These are phyloP conservation scores for Chrysina gloriosa DNA, from an alignment of 2,888 invertebrate species.

Conservation along the genomic window DNA sequence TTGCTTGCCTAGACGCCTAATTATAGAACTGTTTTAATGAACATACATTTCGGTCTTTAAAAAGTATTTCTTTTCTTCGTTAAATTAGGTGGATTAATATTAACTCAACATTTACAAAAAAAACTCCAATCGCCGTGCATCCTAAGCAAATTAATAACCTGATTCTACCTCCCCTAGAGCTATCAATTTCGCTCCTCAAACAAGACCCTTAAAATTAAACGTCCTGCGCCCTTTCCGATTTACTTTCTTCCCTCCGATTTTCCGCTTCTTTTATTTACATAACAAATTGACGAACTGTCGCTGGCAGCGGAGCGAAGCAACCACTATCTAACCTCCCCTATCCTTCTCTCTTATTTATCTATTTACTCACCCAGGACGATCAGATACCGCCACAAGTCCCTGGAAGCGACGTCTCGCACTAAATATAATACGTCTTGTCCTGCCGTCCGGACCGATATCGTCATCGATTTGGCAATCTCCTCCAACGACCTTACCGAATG, in stretches of 20 bases:
- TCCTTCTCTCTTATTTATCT: slow-evolving; percentile 23
- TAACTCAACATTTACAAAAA: no score
- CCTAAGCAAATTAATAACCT: no score
- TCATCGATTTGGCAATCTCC: slow-evolving; percentile 71
- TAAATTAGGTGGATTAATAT: no score
- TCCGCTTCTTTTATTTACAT: background rate
- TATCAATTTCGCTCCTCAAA: background rate
- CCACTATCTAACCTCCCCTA: background rate
- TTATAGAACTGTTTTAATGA: no score
- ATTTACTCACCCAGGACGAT: slow-evolving; percentile 70
- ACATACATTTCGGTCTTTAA: no score
- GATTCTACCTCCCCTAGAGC: background rate
- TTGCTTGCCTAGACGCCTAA: no score
- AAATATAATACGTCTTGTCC: slow-evolving; percentile 50
- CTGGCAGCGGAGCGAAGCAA: background rate
- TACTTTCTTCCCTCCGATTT: background rate
- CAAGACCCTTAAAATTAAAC: background rate
- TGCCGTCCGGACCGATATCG: slow-evolving; percentile 57
- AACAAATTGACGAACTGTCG: slow-evolving; percentile 7
- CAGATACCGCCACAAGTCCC: slow-evolving; percentile 76
- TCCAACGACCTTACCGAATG: slow-evolving; percentile 71
- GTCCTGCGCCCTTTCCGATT: no score
- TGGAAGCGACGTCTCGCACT: slow-evolving; percentile 67
- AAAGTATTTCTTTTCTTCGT: no score
- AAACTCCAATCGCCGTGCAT: no score